Base-by-base conservation (phyloP, 2,888 invertebrate genomes). In the Myopa tessellatipennis region DNA sequence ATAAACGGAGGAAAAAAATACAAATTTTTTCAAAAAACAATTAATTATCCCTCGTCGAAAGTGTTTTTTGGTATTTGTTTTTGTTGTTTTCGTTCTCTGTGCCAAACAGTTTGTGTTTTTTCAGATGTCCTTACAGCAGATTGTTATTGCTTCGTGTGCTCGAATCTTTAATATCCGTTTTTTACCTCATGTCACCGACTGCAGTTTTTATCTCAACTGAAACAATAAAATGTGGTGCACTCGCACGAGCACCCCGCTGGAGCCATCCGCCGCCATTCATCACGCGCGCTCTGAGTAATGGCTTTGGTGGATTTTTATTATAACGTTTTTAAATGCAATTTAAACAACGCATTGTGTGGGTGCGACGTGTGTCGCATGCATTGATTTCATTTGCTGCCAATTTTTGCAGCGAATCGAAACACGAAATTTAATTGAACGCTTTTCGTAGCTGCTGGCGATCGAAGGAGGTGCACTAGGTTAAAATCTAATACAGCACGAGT, bases 391-490 rank as follows among this genome's bases (percentile, higher is more conserved):
- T 58, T 55, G 34, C 52, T 58, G 36, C 50, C 38, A 34, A 55
- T 74, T 74, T 67, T 12, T 61, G 65, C 73, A 63, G 50, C 38
- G 18, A 60, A 61, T 38, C 76, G 60, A 69, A 63, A 16, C 63
- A 63, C 63, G 72, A 76, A 78, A 77, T 76, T 72, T 74, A 76
- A 79, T 79, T 79, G 71, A 68, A 77, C 76, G 67, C 78, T 76
- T 78, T 74, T 60, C 55, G 67, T 71, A 71, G 74, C 61, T 71
- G 36, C 38, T 7, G 65, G 10, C 14, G 38, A 36, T 4, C 4
- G 4, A 38, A 38, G 34, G 65, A 4, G 10, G 1, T 4, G 65
- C 14, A 26, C 61, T 10, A 1, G 36, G 65, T 16, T 12, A 34
- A 34, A 65, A 34, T 14, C 65, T 65, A 65, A 65, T 65, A 38